Evolutionary conservation across 2,113 vertebrate species (phyloP), one percentile per base, ranked within the genome.

Genomic region (Puntigrus tetrazona): DNA sequence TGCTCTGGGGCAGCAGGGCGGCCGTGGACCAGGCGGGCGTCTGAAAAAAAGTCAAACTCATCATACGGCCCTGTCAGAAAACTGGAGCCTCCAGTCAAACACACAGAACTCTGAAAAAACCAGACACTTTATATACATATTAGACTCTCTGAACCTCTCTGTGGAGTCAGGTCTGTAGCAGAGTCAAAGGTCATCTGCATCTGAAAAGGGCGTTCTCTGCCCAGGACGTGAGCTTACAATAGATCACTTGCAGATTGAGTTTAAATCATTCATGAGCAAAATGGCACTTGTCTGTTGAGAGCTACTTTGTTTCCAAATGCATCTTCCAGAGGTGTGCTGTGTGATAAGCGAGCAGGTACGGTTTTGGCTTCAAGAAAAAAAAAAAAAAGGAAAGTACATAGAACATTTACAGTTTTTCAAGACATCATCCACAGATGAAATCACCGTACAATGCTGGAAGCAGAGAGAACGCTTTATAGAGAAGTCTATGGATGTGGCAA

Each of bases 1-100:
- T 99, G 91, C 94, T 99, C 1, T 99, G 98, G 98, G 98, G 98
- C 83, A 99, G 97, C 89, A 96, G 97, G 34, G 97, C 97, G 0
- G 89, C 96, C 5, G 97, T 99, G 81, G 97, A 96, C 92, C 97
- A n/a, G n/a, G n/a, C n/a, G n/a, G n/a, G n/a, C n/a, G n/a, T n/a
- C n/a, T n/a, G n/a, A n/a, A n/a, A n/a, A n/a, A n/a, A n/a, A n/a
- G n/a, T n/a, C 93, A 96, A 88, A 90, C 97, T 97, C 93, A 99
- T 99, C 90, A 94, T 90, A 98, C 95, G 0, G 98, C 95, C 14
- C 93, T 99, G 88, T 99, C 55, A 93, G 96, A 84, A 99, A 98
- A 94, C 89, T 99, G 88, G 98, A 99, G 89, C 96, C 97, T 16
- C 90, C 94, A 78, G 7, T 88, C 86, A 96, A 93, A 78, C 96